These are phyloP conservation scores for Dendrolimus punctatus DNA, from an alignment of 1,140 invertebrate species.

Conservation along the genomic window DNA sequence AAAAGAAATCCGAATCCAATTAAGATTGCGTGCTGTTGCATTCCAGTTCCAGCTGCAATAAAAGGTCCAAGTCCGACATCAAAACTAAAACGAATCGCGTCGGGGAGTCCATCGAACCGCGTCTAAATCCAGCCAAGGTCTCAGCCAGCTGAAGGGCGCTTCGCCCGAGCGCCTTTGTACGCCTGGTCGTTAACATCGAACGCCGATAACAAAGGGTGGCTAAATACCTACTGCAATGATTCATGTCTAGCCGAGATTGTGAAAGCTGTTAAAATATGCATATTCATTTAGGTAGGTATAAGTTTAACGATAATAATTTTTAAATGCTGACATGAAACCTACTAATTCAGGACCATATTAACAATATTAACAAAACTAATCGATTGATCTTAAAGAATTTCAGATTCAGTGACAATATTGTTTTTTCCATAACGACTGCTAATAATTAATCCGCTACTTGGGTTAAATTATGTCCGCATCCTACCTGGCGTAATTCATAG, in stretches of 20 bases:
- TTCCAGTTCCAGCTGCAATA: conserved; percentile 39
- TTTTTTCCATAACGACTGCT: conserved; percentile 11
- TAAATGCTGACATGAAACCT: too few relatives aligned
- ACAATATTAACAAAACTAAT: too few relatives aligned
- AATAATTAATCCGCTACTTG: conserved; percentile 29
- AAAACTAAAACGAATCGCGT: conserved; percentile 54
- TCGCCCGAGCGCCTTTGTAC: conserved; percentile 52
- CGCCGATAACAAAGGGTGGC: conserved; percentile 59
- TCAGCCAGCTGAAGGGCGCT: conserved; percentile 59
- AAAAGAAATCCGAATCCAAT: conserved; percentile 32
- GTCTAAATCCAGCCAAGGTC: conserved; percentile 68
- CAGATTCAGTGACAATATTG: too few relatives aligned
- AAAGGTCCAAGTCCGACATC: conserved; percentile 46
- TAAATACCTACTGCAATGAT: conserved; percentile 47
- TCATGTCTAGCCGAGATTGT: conserved; percentile 29
- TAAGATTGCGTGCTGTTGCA: conserved; percentile 35
- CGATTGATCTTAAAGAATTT: too few relatives aligned
- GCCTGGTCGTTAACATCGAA: conserved; percentile 55
- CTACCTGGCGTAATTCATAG: conserved; percentile 16
- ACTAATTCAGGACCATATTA: too few relatives aligned
- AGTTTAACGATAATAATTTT: not conserved
- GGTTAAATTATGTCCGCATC: conserved; percentile 19
- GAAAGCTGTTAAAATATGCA: not conserved
- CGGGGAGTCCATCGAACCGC: conserved; percentile 55
- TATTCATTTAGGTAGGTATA: conserved; percentile 6